These are phyloP conservation scores for Salvelinus namaycush DNA, from an alignment of 2,113 vertebrate species.

Conservation along the genomic window DNA sequence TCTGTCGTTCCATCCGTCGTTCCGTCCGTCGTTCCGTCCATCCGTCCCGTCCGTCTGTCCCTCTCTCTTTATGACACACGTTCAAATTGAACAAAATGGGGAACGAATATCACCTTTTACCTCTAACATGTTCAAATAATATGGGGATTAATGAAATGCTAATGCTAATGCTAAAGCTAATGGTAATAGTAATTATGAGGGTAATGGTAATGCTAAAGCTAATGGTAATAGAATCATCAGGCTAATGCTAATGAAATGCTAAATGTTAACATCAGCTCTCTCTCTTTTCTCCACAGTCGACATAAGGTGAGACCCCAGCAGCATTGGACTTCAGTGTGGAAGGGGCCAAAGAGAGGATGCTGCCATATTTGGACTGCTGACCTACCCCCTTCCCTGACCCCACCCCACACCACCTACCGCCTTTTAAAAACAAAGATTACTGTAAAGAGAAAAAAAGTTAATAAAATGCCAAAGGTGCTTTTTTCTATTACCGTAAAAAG, in stretches of 20 bases:
- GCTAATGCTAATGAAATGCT: neutral
- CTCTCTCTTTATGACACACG: neutral
- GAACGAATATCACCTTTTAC: neutral
- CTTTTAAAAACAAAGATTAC: slow-evolving; percentile 50
- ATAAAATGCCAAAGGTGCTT: slow-evolving; percentile 93
- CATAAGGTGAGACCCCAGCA: slow-evolving; percentile 92
- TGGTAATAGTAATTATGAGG: no score
- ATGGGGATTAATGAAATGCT: neutral
- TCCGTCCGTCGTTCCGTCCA: no score
- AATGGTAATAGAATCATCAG: neutral
- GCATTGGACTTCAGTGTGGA: slow-evolving; percentile 79
- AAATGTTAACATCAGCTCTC: slow-evolving; percentile 19
- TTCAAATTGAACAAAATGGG: neutral
- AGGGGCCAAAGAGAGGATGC: slow-evolving; percentile 63
- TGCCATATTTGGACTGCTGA: slow-evolving; percentile 34
- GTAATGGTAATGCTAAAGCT: slow-evolving; percentile 1
- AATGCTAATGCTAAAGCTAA: neutral
- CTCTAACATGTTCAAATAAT: neutral
- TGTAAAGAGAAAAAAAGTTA: slow-evolving; percentile 57
- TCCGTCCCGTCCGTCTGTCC: no score
- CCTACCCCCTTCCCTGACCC: slow-evolving; percentile 42
- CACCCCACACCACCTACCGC: slow-evolving; percentile 35
- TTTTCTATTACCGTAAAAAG: slow-evolving; percentile 59
- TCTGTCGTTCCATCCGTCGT: no score
- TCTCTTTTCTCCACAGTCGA: slow-evolving; percentile 77